A percentile compares a stretch with the other conserved stretches of the same genome.
phyloP scores from a whole-genome alignment of 2,888 invertebrate genomes.

The Apoda limacodes region DNA sequence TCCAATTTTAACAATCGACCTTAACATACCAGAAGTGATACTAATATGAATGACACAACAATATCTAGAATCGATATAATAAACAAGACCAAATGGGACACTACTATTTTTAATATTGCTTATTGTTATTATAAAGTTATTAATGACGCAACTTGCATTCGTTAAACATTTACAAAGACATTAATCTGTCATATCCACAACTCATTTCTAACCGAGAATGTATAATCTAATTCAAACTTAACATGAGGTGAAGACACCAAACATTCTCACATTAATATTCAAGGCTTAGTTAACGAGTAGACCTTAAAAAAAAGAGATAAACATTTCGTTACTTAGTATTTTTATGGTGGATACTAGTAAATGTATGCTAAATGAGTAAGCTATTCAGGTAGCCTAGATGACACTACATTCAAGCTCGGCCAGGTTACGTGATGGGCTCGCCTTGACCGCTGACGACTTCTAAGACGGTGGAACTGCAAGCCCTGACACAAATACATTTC shows the following conservation, averaged over 20 bases:
- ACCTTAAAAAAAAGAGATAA: conserved; percentile 2
- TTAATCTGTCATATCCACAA: conserved; percentile 30
- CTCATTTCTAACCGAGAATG: conserved; percentile 29
- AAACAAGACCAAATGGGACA: no score
- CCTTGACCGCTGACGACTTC: conserved; percentile 52
- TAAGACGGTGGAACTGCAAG: conserved; percentile 34
- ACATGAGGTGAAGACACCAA: conserved; percentile 33
- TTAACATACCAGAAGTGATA: conserved; percentile 23
- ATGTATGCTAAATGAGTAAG: conserved; percentile 7
- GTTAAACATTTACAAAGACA: no score
- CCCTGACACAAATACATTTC: conserved; percentile 48
- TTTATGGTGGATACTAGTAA: conserved; percentile 7
- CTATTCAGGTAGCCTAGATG: conserved; percentile 1
- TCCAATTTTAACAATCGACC: conserved; percentile 49
- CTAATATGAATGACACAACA: background rate
- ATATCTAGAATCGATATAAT: no score
- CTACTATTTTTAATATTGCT: no score
- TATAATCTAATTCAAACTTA: conserved; percentile 46
- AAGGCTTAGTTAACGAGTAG: conserved; percentile 30
- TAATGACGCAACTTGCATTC: no score
- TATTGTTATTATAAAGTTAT: no score
- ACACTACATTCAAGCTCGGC: conserved; percentile 8
- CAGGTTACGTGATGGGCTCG: conserved; percentile 35
- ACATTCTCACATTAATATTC: conserved; percentile 53
- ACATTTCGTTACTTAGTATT: conserved; percentile 2